Conservation (phyloP, 2,113 vertebrate species). For the Mohoua ochrocephala region DNA sequence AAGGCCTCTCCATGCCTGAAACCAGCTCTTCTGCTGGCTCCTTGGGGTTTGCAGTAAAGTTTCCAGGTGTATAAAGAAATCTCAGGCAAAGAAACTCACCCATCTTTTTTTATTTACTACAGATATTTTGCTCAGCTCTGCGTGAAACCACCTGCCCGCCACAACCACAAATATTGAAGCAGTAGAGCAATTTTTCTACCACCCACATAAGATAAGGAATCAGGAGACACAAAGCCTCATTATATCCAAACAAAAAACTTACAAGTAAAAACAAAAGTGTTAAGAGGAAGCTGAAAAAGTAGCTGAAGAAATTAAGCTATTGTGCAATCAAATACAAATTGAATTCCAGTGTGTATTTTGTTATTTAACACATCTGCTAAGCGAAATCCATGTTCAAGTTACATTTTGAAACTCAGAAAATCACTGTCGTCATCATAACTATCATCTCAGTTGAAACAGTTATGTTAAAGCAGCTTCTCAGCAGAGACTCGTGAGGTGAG, state of each 20-base stretch:
- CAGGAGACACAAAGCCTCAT: constrained; percentile 37
- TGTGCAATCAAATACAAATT: constrained; percentile 8
- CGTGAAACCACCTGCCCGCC: constrained; percentile 40
- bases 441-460: not conserved
- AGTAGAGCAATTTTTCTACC: constrained; percentile 43
- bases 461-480: not conserved
- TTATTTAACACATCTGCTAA: not conserved
- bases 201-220: constrained; percentile 56
- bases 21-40: not conserved
- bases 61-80: not conserved
- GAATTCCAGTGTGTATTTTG: not conserved
- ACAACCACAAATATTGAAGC: constrained; percentile 45
- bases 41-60: not conserved
- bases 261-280: constrained; percentile 29
- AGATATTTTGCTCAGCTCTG: constrained; percentile 20
- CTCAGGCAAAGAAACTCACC: not conserved
- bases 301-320: constrained; percentile 5
- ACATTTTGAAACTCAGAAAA: not conserved
- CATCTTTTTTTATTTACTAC: not conserved
- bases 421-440: not conserved
- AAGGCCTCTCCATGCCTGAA: not conserved
- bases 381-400: not conserved
- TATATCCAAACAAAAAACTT: constrained; percentile 53
- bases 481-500: not conserved
- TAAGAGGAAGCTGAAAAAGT: constrained; percentile 36